phyloP scores from a whole-genome alignment of 2,888 invertebrate species.

The Elaeidobius kamerunicus region DNA sequence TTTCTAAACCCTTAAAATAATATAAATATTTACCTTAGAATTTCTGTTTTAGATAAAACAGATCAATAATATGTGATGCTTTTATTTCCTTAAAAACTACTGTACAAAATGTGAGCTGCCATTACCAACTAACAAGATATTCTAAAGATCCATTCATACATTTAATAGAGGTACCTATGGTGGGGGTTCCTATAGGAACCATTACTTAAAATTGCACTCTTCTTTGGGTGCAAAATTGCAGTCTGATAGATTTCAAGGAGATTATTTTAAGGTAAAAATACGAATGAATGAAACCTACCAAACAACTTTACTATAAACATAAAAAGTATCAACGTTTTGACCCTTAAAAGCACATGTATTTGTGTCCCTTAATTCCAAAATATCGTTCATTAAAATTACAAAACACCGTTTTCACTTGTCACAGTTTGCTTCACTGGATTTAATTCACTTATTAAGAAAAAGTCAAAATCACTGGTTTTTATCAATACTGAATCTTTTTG shows the following conservation, averaged over 20 bases:
- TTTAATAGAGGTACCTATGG: slow-evolving; percentile 50
- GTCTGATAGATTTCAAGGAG: slow-evolving; percentile 14
- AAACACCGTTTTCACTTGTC: slow-evolving; percentile 19
- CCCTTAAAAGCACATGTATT: slow-evolving; percentile 11
- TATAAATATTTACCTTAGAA: slow-evolving; percentile 4
- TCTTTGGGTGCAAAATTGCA: slow-evolving; percentile 16
- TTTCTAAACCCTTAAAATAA: slow-evolving; percentile 10
- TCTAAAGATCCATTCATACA: slow-evolving; percentile 44
- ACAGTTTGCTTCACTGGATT: slow-evolving; percentile 4
- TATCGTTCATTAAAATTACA: slow-evolving; percentile 8
- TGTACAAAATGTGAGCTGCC: slow-evolving; percentile 43
- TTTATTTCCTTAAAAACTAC: slow-evolving; percentile 38
- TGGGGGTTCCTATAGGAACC: slow-evolving; percentile 47
- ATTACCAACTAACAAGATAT: slow-evolving; percentile 33
- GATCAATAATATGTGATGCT: slow-evolving; percentile 40
- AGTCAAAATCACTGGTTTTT: slow-evolving; percentile 11
- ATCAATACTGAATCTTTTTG: slow-evolving; percentile 17
- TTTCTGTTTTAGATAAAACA: slow-evolving; percentile 32
- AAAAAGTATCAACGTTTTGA: slow-evolving; percentile 5
- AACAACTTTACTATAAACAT: slow-evolving; percentile 7
- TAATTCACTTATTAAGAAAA: background rate
- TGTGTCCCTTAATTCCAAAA: slow-evolving; percentile 7
- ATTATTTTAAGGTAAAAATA: background rate
- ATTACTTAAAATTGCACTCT: slow-evolving; percentile 30
- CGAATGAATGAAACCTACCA: slow-evolving; percentile 13